Evolutionary conservation across 2,888 invertebrate species (phyloP).

Genomic region (Caenorhabditis panamensis): DNA sequence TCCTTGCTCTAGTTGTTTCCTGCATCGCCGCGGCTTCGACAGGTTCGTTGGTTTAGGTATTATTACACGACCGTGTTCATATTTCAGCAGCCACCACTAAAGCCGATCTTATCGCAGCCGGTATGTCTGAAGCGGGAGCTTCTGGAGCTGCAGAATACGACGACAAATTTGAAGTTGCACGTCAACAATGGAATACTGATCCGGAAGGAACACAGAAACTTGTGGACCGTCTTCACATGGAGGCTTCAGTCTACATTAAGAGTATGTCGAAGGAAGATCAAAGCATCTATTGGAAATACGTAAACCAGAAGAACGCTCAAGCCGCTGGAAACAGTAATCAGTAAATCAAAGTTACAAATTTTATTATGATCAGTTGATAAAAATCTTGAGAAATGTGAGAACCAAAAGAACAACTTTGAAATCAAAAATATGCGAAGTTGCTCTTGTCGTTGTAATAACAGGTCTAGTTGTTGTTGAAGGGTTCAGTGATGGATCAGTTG

Average conservation of each 20-base stretch:
- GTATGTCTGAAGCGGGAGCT: not conserved
- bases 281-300: not conserved
- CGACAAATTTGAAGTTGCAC: not conserved
- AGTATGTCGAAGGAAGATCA: not conserved
- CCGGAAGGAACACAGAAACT: not conserved
- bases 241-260: not conserved
- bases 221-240: not conserved
- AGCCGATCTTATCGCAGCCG: not conserved
- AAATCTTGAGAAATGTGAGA: not conserved
- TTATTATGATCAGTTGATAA: no score
- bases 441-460: not conserved
- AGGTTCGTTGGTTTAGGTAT: not conserved
- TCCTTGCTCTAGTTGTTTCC: not conserved
- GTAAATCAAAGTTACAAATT: no score
- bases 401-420: not conserved
- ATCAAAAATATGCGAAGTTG: not conserved
- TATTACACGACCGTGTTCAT: no score
- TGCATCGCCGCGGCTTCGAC: not conserved
- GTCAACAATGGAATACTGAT: not conserved
- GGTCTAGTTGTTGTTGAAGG: not conserved
- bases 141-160: not conserved
- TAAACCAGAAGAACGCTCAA: not conserved
- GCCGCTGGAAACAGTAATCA: not conserved
- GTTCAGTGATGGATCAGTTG: not conserved
- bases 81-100: not conserved